Evolutionary conservation across 2,113 vertebrate species (phyloP).

Genomic region (Epinephelus fuscoguttatus): DNA sequence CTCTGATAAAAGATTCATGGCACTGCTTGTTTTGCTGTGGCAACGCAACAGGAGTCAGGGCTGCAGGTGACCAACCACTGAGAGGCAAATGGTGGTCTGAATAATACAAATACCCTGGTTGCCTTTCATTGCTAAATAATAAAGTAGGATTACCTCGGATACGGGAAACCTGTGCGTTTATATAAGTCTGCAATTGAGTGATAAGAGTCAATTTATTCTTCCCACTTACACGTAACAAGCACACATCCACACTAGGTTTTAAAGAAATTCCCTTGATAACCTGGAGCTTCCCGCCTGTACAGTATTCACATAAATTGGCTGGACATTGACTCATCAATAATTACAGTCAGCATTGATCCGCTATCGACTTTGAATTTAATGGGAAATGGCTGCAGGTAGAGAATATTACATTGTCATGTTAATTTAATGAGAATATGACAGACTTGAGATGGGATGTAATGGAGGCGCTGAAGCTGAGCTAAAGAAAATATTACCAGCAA

Average conservation of each 20-base stretch:
- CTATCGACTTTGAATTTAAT: slow-evolving; percentile 46
- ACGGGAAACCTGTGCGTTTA: background rate
- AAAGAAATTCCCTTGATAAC: slow-evolving; percentile 21
- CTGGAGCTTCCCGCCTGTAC: background rate
- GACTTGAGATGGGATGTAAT: slow-evolving; percentile 20
- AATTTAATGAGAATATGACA: slow-evolving; percentile 44
- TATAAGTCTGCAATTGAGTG: background rate
- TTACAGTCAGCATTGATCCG: background rate
- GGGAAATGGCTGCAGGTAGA: slow-evolving; percentile 21
- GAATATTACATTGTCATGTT: slow-evolving; percentile 35
- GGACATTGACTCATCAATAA: slow-evolving; percentile 28
- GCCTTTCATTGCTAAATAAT: slow-evolving; percentile 39
- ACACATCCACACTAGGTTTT: background rate
- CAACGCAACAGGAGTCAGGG: slow-evolving; percentile 61
- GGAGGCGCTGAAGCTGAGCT: slow-evolving; percentile 22
- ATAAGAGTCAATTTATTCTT: slow-evolving; percentile 4
- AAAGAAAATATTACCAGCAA: slow-evolving; percentile 8
- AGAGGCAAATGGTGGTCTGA: slow-evolving; percentile 50
- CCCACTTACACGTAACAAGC: background rate
- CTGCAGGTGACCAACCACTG: slow-evolving; percentile 62
- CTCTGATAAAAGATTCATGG: slow-evolving; percentile 80
- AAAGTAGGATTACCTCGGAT: background rate
- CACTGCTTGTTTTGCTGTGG: slow-evolving; percentile 66
- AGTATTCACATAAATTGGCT: background rate
- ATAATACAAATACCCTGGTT: slow-evolving; percentile 49